Conservation (phyloP, 2,797 vertebrate species). For the Enteromius paludinosus region DNA sequence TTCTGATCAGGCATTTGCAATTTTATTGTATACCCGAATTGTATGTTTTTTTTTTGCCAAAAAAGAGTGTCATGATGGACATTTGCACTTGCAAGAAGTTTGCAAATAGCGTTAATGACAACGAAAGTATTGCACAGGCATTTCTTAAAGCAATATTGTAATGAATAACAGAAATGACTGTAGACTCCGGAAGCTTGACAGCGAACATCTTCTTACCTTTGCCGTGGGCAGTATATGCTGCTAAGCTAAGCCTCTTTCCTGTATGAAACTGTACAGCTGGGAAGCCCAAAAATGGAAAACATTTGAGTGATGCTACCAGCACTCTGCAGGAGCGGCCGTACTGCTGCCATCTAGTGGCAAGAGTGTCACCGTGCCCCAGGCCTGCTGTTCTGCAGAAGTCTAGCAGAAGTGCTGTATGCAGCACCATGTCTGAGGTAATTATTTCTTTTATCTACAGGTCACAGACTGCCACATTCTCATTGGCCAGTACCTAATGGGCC, state of each 20-base stretch:
- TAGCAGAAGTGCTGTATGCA: constrained; percentile 80
- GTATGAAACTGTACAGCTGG: neutral
- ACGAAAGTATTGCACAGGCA: neutral
- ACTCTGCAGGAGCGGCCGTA: constrained; percentile 55
- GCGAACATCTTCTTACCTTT: neutral
- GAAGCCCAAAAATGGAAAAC: neutral
- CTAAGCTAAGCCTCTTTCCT: neutral
- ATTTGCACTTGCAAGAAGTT: neutral
- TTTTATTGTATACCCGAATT: neutral
- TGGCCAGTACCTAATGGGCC: constrained; percentile 83
- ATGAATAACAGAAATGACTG: neutral
- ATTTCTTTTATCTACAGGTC: constrained; percentile 84
- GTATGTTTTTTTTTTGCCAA: neutral
- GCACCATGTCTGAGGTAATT: constrained; percentile 80
- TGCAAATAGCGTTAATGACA: neutral
- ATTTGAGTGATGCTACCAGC: neutral
- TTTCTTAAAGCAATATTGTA: neutral
- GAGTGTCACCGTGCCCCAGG: constrained; percentile 39
- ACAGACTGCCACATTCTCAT: constrained; percentile 83
- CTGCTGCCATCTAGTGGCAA: constrained; percentile 82
- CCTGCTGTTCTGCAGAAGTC: constrained; percentile 63
- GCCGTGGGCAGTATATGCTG: neutral
- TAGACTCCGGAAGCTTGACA: neutral
- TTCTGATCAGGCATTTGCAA: constrained; percentile 2
- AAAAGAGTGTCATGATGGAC: neutral